Conservation (phyloP, 1,140 invertebrate species). For the Sminthurinus signatus region DNA sequence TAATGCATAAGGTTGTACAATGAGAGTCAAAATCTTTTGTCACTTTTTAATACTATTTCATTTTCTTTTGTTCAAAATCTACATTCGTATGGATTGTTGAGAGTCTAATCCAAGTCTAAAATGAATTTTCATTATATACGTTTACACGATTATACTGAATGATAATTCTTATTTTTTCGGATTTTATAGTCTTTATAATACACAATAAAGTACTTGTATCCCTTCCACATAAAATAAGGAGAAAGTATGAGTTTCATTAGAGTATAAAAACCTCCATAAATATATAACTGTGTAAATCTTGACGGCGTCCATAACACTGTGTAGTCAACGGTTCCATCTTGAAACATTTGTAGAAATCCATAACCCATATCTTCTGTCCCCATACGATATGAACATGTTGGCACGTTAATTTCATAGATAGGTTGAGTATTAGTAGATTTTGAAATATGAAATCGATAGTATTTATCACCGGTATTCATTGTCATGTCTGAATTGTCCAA, state of each 20-base stretch:
- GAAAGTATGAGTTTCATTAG: constrained; percentile 24
- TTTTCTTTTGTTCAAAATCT: too few relatives aligned
- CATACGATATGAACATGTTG: constrained; percentile 93
- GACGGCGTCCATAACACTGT: constrained; percentile 43
- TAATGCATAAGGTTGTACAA: too few relatives aligned
- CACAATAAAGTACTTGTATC: too few relatives aligned
- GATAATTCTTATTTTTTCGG: too few relatives aligned
- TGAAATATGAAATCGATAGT: neutral
- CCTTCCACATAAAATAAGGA: neutral
- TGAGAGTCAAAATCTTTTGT: too few relatives aligned
- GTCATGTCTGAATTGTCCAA: neutral
- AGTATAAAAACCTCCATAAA: constrained; percentile 31
- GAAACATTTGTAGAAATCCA: constrained; percentile 65
- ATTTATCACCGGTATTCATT: neutral
- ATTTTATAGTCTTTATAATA: too few relatives aligned
- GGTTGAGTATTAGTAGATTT: constrained; percentile 28
- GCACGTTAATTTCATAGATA: constrained; percentile 74
- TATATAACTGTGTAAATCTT: constrained; percentile 40
- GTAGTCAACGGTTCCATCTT: constrained; percentile 41
- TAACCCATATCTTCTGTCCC: constrained; percentile 75
- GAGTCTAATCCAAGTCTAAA: too few relatives aligned
- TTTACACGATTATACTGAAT: too few relatives aligned
- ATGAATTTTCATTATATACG: too few relatives aligned
- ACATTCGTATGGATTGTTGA: too few relatives aligned
- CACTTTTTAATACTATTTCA: too few relatives aligned